Conservation (phyloP, 2,888 invertebrate species). For the Meghimatium bilineatum region DNA sequence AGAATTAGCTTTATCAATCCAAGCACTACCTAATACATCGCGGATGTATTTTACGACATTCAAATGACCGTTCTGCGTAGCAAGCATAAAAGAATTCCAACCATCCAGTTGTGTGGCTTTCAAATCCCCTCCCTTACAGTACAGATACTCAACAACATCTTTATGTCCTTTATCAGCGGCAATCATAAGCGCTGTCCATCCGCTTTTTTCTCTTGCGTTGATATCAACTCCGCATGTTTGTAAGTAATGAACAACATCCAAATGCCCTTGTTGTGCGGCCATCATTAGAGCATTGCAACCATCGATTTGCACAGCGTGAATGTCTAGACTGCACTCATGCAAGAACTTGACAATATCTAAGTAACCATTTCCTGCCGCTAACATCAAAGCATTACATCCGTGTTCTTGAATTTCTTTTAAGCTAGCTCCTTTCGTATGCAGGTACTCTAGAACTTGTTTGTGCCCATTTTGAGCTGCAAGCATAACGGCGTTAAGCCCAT, state of each 20-base stretch:
- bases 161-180: slow-evolving; percentile 7
- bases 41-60: background rate
- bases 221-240: background rate
- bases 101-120: background rate
- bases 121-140: background rate
- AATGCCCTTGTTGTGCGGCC: slow-evolving; percentile 8
- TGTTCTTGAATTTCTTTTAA: background rate
- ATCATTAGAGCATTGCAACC: slow-evolving; percentile 27
- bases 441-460: background rate
- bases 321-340: background rate
- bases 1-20: background rate
- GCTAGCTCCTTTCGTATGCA: slow-evolving; percentile 1
- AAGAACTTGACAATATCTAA: background rate
- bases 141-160: slow-evolving; percentile 4
- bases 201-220: background rate
- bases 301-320: background rate
- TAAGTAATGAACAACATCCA: background rate
- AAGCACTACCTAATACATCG: background rate
- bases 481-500: background rate
- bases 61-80: background rate
- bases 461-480: slow-evolving; percentile 18
- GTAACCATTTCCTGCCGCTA: slow-evolving; percentile 5
- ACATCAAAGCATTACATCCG: slow-evolving; percentile 2
- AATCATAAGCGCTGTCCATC: slow-evolving; percentile 33
- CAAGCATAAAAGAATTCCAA: slow-evolving; percentile 21